Evolutionary conservation across 2,888 invertebrate genomes (phyloP).

Genomic region (Parnassius mnemosyne): DNA sequence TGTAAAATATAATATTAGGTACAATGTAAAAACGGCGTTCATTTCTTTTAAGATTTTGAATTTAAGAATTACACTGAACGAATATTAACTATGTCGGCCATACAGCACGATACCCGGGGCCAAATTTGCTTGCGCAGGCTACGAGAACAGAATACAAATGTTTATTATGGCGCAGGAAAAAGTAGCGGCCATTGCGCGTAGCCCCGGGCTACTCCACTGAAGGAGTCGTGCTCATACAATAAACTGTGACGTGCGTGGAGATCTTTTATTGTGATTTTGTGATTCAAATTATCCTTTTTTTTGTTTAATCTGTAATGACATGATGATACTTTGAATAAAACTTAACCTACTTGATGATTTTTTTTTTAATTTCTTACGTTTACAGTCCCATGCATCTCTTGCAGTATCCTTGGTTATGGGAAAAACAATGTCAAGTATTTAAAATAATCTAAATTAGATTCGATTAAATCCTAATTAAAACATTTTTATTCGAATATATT

Average conservation of each 20-base stretch:
- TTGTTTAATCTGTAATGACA: too few relatives aligned
- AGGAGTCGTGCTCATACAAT: conserved; percentile 59
- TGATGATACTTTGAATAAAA: too few relatives aligned
- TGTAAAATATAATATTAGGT: too few relatives aligned
- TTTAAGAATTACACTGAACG: conserved; percentile 19
- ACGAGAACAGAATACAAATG: conserved; percentile 69
- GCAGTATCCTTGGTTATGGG: too few relatives aligned
- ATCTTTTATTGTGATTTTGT: conserved; percentile 7
- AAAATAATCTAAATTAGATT: too few relatives aligned
- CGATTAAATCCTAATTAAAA: too few relatives aligned
- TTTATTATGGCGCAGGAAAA: conserved; percentile 73
- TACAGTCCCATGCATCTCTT: too few relatives aligned
- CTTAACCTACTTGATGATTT: too few relatives aligned
- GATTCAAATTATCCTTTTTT: too few relatives aligned
- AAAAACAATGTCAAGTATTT: too few relatives aligned
- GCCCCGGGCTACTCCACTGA: conserved; percentile 67
- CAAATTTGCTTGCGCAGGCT: conserved; percentile 37
- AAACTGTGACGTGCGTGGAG: conserved; percentile 39
- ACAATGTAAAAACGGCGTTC: not conserved
- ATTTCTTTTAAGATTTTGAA: conserved; percentile 19
- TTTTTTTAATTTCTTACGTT: too few relatives aligned
- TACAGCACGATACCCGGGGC: conserved; percentile 34
- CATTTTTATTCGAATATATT: too few relatives aligned
- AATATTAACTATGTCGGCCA: conserved; percentile 26
- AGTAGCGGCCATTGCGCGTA: conserved; percentile 67